Evolutionary conservation across 1,140 invertebrate genomes (phyloP).

Genomic region (Orchestia grillus): DNA sequence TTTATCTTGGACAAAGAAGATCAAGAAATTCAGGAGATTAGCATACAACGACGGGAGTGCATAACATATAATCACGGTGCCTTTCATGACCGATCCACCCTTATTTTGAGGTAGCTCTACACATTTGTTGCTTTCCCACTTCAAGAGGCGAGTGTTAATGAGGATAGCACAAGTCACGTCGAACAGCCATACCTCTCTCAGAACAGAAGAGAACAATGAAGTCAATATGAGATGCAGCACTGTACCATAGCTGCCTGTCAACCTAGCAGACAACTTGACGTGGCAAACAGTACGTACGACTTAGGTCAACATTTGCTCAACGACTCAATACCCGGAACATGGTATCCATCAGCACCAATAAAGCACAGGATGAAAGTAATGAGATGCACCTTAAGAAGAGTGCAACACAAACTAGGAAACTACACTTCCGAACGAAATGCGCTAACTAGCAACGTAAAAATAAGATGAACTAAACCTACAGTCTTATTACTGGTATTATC

Average conservation of each 20-base stretch:
- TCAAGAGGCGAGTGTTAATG: not conserved
- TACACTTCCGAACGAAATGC: too few species aligned
- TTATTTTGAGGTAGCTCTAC: not conserved
- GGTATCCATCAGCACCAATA: not conserved
- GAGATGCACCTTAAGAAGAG: too few species aligned
- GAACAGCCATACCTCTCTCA: not conserved
- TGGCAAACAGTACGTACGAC: not conserved
- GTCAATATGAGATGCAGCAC: not conserved
- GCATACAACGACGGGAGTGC: too few species aligned
- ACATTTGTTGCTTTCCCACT: not conserved
- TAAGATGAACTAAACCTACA: too few species aligned
- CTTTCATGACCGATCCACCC: too few species aligned
- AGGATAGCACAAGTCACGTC: not conserved
- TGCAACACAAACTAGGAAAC: too few species aligned
- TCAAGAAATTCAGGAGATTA: too few species aligned
- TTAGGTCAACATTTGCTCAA: not conserved
- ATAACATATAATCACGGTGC: too few species aligned
- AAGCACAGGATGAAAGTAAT: too few species aligned
- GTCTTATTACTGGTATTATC: too few species aligned
- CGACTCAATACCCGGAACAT: not conserved
- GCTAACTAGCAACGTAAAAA: too few species aligned
- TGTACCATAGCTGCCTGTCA: not conserved
- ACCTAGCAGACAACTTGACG: not conserved
- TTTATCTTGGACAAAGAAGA: too few species aligned
- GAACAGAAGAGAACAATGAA: not conserved